Base-by-base conservation (phyloP, 2,113 vertebrate species). In the Myodes glareolus region DNA sequence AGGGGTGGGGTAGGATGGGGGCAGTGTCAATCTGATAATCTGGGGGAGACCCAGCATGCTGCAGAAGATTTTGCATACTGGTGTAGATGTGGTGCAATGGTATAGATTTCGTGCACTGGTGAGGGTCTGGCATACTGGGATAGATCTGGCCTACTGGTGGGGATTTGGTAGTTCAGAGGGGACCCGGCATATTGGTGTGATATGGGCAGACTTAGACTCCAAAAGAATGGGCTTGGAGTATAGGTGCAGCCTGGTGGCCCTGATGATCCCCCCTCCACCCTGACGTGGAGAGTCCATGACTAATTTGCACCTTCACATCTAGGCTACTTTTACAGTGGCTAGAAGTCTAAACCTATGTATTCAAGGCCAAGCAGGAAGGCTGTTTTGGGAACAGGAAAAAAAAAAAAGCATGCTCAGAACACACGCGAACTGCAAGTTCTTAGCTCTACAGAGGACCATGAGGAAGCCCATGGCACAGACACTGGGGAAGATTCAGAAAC, bases 241-340 rank as follows among this genome's bases (percentile, higher is more conserved):
- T 0, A 2, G 72, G n/a, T 16, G 27, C 1, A 9, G 27, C n/a
- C 50, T 78, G 45, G 47, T 0, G 11, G 6, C 7, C 75, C 33
- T 16, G 23, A n/a, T n/a, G n/a, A n/a, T n/a, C n/a, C n/a, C n/a
- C n/a, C n/a, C n/a, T n/a, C n/a, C n/a, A n/a, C n/a, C n/a, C n/a
- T n/a, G n/a, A n/a, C n/a, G n/a, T 55, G n/a, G 21, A 47, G 25
- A 27, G 11, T 25, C 2, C 1, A 23, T 12, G 31, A 42, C 67
- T 29, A 29, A 33, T 42, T 36, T 33, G 73, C 78, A 42, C n/a
- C 75, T 63, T 73, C n/a, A 73, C 25, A 65, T 36, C 29, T 7
- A 58, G 39, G 12, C 55, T 55, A 47, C 25, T 67, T 21, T 39
- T 63, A 23, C 76, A 82, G 17, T 47, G 73, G 31, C 73, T 58